Conservation (phyloP, 2,113 vertebrate species). For the Dipodomys spectabilis region DNA sequence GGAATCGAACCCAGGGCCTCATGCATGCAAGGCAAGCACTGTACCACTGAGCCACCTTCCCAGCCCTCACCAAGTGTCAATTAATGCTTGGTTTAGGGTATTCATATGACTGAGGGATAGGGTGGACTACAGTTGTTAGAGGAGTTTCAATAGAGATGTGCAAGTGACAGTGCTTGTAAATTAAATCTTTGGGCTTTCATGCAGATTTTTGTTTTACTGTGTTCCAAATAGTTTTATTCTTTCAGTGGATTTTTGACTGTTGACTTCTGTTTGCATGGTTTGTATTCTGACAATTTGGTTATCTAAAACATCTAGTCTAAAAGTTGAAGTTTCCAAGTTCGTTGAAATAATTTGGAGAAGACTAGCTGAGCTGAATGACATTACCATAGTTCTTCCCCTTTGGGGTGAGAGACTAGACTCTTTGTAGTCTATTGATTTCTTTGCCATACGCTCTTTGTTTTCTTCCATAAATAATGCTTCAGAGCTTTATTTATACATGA, state of each 20-base stretch:
- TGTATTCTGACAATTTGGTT: constrained; percentile 15
- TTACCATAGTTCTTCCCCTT: not conserved
- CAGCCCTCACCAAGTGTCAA: not conserved
- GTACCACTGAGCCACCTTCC: no score
- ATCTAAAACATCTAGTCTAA: not conserved
- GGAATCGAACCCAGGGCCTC: no score
- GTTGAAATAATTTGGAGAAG: not conserved
- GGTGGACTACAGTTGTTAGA: not conserved
- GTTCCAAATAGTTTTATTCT: constrained; percentile 38
- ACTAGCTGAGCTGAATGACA: not conserved
- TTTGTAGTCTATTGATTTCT: not conserved
- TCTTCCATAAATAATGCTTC: not conserved
- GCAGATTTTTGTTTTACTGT: constrained; percentile 42
- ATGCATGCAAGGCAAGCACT: no score
- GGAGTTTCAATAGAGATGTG: not conserved
- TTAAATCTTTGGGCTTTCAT: constrained; percentile 16
- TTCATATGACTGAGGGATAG: not conserved
- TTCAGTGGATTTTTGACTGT: constrained; percentile 33
- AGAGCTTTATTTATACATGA: constrained; percentile 17
- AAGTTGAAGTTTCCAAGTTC: not conserved
- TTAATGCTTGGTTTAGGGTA: not conserved
- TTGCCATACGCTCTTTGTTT: constrained; percentile 32
- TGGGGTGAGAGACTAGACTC: not conserved
- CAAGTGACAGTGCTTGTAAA: not conserved
- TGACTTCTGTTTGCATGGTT: constrained; percentile 3